Base-by-base conservation (phyloP, 2,888 invertebrate genomes). In the Sarcophaga variegata region DNA sequence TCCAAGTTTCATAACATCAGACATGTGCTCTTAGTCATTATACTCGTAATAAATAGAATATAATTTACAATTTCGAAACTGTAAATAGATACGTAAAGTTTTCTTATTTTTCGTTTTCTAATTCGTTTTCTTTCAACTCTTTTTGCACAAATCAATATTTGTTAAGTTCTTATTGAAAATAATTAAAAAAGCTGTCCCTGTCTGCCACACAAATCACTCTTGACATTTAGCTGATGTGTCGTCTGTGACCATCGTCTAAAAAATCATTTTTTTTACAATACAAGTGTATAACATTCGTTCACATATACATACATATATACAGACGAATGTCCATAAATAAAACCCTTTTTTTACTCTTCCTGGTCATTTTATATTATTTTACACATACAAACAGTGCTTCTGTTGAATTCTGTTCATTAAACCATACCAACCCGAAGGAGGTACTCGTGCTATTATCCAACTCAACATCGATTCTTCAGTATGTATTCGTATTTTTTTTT, bases 291-390 rank as follows among this genome's bases (percentile, higher is more conserved):
- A 54, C 62, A 59, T 80, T 25, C 64, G 37, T 64, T 45, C 11
- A 49, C 49, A 49, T 11, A 5, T 12, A 49, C 6, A 5, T 49
- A 27, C 49, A 12, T 14, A 2, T 2, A 14, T 49, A 14, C 17
- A 54, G 17, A 54, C 17, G 54, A 17, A 17, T 54, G 17, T 64
- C 64, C 27, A 20, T 70, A 45, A 76, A 81, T 75, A 74, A 59
- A 80, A 60, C 74, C 86, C 77, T 71, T 83, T 86, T 54, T 66
- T 70, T 62, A 70, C 37, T 63, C 67, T 54, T 81, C n/a, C 78
- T 81, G 78, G 49, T 79, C 49, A 79, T 79, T 76, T 81, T 60
- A 63, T 49, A 45, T 75, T 81, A 20, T 77, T 69, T 25, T 62
- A 17, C 63, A 79, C 11, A 12, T 80, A 63, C 37, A 63, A 78